Evolutionary conservation across 2,888 invertebrate genomes (phyloP).

Genomic region (Phalangium opilio): DNA sequence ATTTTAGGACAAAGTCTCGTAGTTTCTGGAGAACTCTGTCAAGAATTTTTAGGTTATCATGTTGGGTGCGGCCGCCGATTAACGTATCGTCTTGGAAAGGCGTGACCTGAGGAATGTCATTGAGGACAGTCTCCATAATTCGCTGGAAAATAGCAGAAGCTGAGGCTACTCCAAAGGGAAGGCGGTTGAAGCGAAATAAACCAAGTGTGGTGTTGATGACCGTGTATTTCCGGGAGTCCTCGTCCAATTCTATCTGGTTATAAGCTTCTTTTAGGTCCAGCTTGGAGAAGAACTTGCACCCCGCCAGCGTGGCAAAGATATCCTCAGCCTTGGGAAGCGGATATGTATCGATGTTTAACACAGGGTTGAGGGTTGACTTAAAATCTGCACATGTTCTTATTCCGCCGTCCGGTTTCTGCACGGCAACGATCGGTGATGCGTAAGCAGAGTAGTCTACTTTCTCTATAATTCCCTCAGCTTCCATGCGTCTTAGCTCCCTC

Average conservation of each 20-base stretch:
- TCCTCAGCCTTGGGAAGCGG: too few species aligned
- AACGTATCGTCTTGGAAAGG: not conserved
- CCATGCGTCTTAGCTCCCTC: too few species aligned
- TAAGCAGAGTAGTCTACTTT: too few species aligned
- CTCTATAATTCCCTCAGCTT: too few species aligned
- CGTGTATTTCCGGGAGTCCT: not conserved
- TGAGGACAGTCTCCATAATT: slow-evolving; percentile 1
- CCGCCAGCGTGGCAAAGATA: too few species aligned
- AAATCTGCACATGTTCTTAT: too few species aligned
- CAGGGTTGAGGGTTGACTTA: too few species aligned
- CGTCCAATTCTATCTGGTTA: not conserved
- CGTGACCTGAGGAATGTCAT: not conserved
- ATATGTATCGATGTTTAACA: too few species aligned
- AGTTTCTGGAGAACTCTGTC: not conserved
- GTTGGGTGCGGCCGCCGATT: too few species aligned
- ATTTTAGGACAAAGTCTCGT: not conserved
- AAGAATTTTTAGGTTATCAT: not conserved
- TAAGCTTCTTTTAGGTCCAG: not conserved
- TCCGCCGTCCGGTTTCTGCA: too few species aligned
- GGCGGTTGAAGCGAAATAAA: not conserved
- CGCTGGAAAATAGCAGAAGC: slow-evolving; percentile 6
- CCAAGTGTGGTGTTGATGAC: slow-evolving; percentile 3
- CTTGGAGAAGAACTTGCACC: not conserved
- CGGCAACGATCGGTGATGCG: too few species aligned
- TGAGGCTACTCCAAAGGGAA: slow-evolving; percentile 5